Conservation (phyloP, 2,113 vertebrate genomes). For the Poecilia latipinna region DNA sequence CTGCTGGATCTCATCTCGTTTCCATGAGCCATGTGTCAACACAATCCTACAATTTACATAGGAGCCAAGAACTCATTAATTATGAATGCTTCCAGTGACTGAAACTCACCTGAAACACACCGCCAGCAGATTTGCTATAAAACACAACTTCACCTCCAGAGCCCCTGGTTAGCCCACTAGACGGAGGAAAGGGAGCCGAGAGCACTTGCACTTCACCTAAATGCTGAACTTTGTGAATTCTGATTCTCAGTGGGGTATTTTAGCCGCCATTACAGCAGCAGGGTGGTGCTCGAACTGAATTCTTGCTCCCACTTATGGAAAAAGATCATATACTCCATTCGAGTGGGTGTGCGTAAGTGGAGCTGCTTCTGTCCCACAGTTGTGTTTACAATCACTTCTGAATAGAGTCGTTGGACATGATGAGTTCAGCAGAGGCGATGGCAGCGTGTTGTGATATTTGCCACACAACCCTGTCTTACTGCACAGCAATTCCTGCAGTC, state of each 20-base stretch:
- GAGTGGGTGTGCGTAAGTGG: slow-evolving; percentile 40
- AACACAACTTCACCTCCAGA: slow-evolving; percentile 24
- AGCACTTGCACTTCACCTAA: slow-evolving; percentile 27
- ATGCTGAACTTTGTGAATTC: slow-evolving; percentile 37
- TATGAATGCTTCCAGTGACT: neutral
- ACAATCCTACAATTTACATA: neutral
- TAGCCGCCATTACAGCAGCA: slow-evolving; percentile 43
- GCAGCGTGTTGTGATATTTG: slow-evolving; percentile 27
- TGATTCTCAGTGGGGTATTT: slow-evolving; percentile 46
- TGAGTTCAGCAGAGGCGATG: slow-evolving; percentile 34
- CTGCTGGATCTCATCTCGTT: neutral
- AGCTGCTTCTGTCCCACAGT: slow-evolving; percentile 30
- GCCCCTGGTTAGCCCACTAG: slow-evolving; percentile 23
- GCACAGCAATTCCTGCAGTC: slow-evolving; percentile 24
- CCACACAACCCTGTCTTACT: slow-evolving; percentile 24
- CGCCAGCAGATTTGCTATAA: slow-evolving; percentile 3
- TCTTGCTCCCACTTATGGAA: slow-evolving; percentile 55
- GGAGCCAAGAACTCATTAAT: neutral
- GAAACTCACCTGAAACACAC: slow-evolving; percentile 4
- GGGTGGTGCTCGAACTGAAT: slow-evolving; percentile 45
- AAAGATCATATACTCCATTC: slow-evolving; percentile 45
- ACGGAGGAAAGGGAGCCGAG: slow-evolving; percentile 29
- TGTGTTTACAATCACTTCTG: slow-evolving; percentile 32
- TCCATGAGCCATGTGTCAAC: neutral
- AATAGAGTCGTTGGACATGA: slow-evolving; percentile 30